Evolutionary conservation across 1,140 invertebrate species (phyloP).

Genomic region (Nixonia krombeini): DNA sequence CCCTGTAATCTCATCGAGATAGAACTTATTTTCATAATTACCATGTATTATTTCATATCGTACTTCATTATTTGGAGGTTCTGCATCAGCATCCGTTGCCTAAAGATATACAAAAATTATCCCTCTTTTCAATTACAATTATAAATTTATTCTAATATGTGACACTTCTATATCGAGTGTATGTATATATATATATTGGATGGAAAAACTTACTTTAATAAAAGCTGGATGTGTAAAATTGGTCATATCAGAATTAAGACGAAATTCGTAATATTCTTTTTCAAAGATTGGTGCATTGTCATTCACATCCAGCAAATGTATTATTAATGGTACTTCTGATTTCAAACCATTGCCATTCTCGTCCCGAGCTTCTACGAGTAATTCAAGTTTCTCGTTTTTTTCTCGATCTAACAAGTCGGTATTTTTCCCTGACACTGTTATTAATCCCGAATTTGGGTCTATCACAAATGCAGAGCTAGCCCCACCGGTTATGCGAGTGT

Average conservation of each 20-base stretch:
- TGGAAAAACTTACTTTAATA: slow-evolving; percentile 74
- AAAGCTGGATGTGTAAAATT: slow-evolving; percentile 81
- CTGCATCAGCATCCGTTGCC: slow-evolving; percentile 86
- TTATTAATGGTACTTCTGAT: slow-evolving; percentile 79
- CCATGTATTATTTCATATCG: slow-evolving; percentile 87
- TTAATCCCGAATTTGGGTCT: slow-evolving; percentile 83
- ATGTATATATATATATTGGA: neutral
- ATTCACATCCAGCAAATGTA: slow-evolving; percentile 86
- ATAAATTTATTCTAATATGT: too few relatives aligned
- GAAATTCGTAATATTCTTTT: slow-evolving; percentile 85
- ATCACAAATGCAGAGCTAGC: slow-evolving; percentile 83
- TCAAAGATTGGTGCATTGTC: slow-evolving; percentile 89
- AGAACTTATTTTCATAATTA: slow-evolving; percentile 85
- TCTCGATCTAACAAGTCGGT: slow-evolving; percentile 86
- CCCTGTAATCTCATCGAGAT: slow-evolving; percentile 83
- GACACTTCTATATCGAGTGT: neutral
- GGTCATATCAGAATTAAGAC: slow-evolving; percentile 79
- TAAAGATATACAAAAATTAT: slow-evolving; percentile 45
- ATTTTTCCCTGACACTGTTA: slow-evolving; percentile 82
- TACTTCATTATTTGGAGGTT: slow-evolving; percentile 88
- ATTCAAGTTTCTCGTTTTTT: slow-evolving; percentile 79
- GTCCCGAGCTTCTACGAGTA: slow-evolving; percentile 89
- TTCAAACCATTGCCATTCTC: slow-evolving; percentile 84
- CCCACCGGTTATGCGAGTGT: slow-evolving; percentile 82
- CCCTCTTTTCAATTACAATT: slow-evolving; percentile 4